Evolutionary conservation across 2,888 invertebrate genomes (phyloP).

Genomic region (Acronicta psi): DNA sequence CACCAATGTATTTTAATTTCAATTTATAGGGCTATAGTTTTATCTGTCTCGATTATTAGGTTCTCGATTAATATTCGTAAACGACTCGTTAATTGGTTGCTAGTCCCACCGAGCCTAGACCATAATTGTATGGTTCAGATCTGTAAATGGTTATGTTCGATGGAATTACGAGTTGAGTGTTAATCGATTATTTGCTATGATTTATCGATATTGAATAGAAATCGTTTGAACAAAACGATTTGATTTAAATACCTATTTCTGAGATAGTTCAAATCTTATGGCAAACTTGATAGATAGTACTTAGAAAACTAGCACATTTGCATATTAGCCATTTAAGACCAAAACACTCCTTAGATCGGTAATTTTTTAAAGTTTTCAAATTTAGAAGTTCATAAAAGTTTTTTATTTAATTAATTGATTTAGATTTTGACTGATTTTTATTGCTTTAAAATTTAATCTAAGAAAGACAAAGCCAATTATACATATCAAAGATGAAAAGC

Average conservation of each 20-base stretch:
- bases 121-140: slow-evolving; percentile 21
- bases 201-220: slow-evolving; percentile 21
- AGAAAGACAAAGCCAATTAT: too few relatives aligned
- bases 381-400: too few relatives aligned
- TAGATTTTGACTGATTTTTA: too few relatives aligned
- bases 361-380: too few relatives aligned
- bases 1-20: slow-evolving; percentile 84
- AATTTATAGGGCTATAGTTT: slow-evolving; percentile 83
- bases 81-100: slow-evolving; percentile 66
- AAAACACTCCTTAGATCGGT: too few relatives aligned
- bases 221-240: neutral
- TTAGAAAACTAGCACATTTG: too few relatives aligned
- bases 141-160: slow-evolving; percentile 17
- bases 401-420: too few relatives aligned
- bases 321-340: too few relatives aligned
- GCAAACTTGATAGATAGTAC: too few relatives aligned
- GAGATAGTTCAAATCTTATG: neutral
- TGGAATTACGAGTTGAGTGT: slow-evolving; percentile 32
- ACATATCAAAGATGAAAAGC: too few relatives aligned
- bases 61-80: slow-evolving; percentile 75
- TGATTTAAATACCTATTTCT: neutral
- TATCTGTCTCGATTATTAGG: slow-evolving; percentile 72
- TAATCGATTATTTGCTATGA: slow-evolving; percentile 20
- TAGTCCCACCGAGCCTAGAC: slow-evolving; percentile 18
- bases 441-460: too few relatives aligned